phyloP scores from a whole-genome alignment of 2,113 vertebrate species.

The Okapia johnstoni region DNA sequence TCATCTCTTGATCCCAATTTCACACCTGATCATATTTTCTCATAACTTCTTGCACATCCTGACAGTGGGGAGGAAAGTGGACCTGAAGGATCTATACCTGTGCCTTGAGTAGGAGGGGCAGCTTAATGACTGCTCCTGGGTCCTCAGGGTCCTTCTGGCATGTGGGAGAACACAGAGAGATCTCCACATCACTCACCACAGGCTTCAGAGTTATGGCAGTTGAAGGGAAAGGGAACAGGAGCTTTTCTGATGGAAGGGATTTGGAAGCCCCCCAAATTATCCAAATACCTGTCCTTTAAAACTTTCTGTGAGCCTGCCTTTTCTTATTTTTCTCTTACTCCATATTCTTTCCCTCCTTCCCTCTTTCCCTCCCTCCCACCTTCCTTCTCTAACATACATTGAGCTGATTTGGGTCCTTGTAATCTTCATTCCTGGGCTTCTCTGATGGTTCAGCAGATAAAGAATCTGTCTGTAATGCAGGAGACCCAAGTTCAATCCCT shows the following conservation, averaged over 20 bases:
- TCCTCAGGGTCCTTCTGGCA: background rate
- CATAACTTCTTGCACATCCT: background rate
- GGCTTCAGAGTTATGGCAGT: background rate
- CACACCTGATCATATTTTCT: background rate
- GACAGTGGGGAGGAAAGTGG: background rate
- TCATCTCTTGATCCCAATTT: background rate
- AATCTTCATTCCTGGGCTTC: background rate
- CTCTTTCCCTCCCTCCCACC: background rate
- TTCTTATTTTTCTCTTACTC: background rate
- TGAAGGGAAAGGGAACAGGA: background rate
- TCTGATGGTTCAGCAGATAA: background rate
- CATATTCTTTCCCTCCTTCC: accelerated
- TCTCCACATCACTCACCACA: accelerated
- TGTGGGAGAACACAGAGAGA: background rate
- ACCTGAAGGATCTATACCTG: background rate
- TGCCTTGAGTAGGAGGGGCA: background rate
- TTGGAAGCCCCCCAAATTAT: background rate
- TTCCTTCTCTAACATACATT: background rate
- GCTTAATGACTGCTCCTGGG: background rate
- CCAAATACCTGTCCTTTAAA: background rate
- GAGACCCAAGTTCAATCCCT: background rate
- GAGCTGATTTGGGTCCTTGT: background rate
- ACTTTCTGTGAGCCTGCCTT: background rate
- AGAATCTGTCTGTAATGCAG: background rate
- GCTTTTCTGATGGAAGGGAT: background rate